Base-by-base conservation (phyloP, 2,113 vertebrate genomes). In the Bubo blakistoni region DNA sequence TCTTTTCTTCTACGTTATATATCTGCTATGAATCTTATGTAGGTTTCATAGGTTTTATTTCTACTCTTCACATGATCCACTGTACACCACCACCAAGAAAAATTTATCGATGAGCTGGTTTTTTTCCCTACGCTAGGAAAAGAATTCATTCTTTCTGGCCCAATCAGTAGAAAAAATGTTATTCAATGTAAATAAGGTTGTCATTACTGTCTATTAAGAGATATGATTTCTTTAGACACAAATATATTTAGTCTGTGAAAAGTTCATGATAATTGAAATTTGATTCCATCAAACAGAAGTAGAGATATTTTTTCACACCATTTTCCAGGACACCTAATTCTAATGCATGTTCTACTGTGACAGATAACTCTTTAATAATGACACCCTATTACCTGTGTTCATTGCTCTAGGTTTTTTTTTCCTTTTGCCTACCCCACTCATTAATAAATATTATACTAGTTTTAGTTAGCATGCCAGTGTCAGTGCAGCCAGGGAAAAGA, bases 211-310 rank as follows among this genome's bases (percentile, higher is more conserved):
- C 58, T 96, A 38, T 65, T 92, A 87, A 88, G 62, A 84, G 55
- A 90, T 44, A 79, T 8, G 4, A 91, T 91, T 92, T 85, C 74
- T 86, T 95, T 85, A 78, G 79, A 88, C 47, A 54, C 38, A 92
- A 94, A 91, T 92, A 70, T 26, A 87, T 92, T 95, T 87, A 86
- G 66, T 70, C 59, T 55, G 30, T 55, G 55, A 86, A 96, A 95
- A 97, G 73, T 90, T 97, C 81, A 70, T 72, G 38, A 94, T 95
- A 97, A 96, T 67, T 90, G 81, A 91, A 97, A 92, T 89, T 73
- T 77, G 67, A 85, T 92, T 94, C 81, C 58, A 80, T 91, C 81
- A 85, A 95, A 80, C 58, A 92, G 66, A 90, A 89, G 12, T 21
- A 67, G 24, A 87, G 62, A 70, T 76, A 22, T 80, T 62, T 94